These are phyloP conservation scores for Galeruca laticollis DNA, from an alignment of 2,888 invertebrate species.

Conservation along the genomic window DNA sequence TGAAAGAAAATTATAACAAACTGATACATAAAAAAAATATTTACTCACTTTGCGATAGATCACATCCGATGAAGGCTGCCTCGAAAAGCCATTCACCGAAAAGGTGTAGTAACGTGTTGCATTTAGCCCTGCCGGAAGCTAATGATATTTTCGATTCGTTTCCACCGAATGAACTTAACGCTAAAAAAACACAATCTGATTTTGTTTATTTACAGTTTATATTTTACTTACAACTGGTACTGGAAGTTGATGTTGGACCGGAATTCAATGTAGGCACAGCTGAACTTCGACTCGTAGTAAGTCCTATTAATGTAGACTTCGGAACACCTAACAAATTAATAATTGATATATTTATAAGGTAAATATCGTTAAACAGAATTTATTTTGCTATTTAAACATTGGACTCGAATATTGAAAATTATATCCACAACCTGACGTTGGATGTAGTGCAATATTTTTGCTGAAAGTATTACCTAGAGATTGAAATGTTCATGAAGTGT, in stretches of 20 bases:
- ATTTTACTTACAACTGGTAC: slow-evolving; percentile 72
- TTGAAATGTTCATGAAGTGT: too few relatives aligned
- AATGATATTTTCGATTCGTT: slow-evolving; percentile 69
- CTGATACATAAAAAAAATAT: background rate
- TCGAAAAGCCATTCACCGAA: slow-evolving; percentile 98
- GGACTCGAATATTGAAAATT: too few relatives aligned
- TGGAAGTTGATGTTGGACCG: slow-evolving; percentile 76
- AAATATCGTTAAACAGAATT: background rate
- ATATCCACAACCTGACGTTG: too few relatives aligned
- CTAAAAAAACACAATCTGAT: slow-evolving; percentile 69
- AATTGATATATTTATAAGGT: background rate
- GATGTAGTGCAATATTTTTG: too few relatives aligned
- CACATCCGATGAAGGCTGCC: slow-evolving; percentile 91
- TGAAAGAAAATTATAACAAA: slow-evolving; percentile 46
- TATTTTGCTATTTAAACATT: too few relatives aligned
- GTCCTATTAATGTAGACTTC: slow-evolving; percentile 82
- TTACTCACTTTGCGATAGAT: slow-evolving; percentile 68
- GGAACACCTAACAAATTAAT: slow-evolving; percentile 74
- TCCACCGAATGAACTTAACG: slow-evolving; percentile 69
- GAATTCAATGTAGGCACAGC: slow-evolving; percentile 78
- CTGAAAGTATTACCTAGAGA: too few relatives aligned
- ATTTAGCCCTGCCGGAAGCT: slow-evolving; percentile 86
- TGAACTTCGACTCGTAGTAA: slow-evolving; percentile 79
- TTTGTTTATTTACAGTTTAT: too few relatives aligned
- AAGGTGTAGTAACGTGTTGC: slow-evolving; percentile 94